phyloP scores from a whole-genome alignment of 2,888 invertebrate species.

The Drosophila anomelani region DNA sequence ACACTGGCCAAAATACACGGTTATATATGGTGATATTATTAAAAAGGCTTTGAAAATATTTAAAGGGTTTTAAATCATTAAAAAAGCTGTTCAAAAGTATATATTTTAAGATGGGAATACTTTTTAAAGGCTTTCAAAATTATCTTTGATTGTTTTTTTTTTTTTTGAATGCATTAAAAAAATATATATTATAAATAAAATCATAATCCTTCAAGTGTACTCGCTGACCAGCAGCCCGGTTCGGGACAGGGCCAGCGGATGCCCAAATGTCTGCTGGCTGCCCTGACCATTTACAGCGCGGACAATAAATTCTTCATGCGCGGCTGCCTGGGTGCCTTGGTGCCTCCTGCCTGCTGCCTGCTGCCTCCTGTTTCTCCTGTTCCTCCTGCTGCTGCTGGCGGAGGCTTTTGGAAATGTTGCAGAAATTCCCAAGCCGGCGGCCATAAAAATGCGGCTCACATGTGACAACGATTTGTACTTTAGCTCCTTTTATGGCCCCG shows the following conservation, averaged over 20 bases:
- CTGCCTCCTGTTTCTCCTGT: neutral
- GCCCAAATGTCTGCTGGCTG: conserved; percentile 50
- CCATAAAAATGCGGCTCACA: conserved; percentile 84
- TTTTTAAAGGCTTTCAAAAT: neutral
- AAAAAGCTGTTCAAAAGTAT: neutral
- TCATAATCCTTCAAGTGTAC: neutral
- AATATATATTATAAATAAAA: neutral
- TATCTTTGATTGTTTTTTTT: neutral
- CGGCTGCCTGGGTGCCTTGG: conserved; percentile 19
- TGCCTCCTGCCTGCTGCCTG: neutral
- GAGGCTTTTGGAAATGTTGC: conserved; percentile 56
- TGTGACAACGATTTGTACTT: conserved; percentile 85
- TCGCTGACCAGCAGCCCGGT: neutral
- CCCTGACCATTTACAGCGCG: conserved; percentile 70
- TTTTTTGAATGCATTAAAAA: neutral
- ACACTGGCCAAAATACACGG: neutral
- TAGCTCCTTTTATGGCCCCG: conserved; percentile 82
- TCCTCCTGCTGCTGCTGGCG: neutral
- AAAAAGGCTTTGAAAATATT: neutral
- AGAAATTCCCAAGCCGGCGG: conserved; percentile 81
- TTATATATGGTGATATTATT: too few species aligned
- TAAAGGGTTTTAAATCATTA: neutral
- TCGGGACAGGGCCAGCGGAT: conserved; percentile 17
- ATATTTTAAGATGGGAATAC: neutral
- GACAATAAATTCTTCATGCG: conserved; percentile 75